These are phyloP conservation scores for Schlechtendalia chinensis DNA, from an alignment of 1,140 invertebrate species.

Conservation along the genomic window DNA sequence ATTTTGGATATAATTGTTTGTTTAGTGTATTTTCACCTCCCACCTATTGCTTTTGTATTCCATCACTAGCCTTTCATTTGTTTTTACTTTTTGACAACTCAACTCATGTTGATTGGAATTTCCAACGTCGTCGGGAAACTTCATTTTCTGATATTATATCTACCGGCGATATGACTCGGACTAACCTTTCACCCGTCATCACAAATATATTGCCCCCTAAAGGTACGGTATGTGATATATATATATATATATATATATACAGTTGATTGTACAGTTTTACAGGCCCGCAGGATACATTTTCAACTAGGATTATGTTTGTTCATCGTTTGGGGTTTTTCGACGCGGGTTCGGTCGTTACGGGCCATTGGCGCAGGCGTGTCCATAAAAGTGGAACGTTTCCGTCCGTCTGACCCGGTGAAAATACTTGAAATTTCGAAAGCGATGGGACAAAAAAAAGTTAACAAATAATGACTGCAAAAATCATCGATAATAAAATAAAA, in stretches of 20 bases:
- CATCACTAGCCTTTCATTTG: too few relatives aligned
- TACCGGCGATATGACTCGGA: neutral
- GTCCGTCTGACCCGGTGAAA: neutral
- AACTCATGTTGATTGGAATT: neutral
- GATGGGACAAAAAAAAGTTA: neutral
- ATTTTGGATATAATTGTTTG: too few relatives aligned
- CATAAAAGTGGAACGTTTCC: conserved; percentile 4
- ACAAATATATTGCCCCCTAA: neutral
- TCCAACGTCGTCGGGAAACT: neutral
- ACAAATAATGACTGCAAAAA: neutral
- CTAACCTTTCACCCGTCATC: neutral
- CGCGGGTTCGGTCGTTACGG: neutral
- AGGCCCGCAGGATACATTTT: neutral
- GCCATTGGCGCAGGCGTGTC: conserved; percentile 6
- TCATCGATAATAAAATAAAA: conserved; percentile 2
- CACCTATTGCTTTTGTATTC: too few relatives aligned
- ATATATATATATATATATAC: too few relatives aligned
- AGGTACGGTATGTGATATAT: neutral
- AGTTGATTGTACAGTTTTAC: too few relatives aligned
- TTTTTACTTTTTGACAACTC: neutral
- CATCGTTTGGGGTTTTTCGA: neutral
- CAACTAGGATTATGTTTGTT: conserved; percentile 5
- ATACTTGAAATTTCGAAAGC: conserved; percentile 4
- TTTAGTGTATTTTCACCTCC: neutral
- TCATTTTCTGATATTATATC: too few relatives aligned